phyloP scores from a whole-genome alignment of 2,113 vertebrate genomes.

The Python bivittatus region DNA sequence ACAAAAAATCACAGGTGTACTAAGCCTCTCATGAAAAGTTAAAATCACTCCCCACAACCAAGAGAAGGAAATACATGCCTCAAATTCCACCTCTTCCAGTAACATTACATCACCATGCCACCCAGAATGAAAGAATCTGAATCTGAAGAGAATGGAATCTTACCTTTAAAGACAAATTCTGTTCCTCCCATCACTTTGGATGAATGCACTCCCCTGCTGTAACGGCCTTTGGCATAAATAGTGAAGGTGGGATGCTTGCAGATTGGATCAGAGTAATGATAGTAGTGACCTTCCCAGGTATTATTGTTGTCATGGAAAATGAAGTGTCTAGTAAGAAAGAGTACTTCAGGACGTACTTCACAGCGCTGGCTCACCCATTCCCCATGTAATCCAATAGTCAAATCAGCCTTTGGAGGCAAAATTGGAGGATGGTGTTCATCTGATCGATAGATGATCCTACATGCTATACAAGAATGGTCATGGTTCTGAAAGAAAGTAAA shows the following conservation, averaged over 20 bases:
- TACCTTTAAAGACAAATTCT: slow-evolving; percentile 97
- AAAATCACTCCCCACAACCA: background rate
- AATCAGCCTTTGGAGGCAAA: slow-evolving; percentile 84
- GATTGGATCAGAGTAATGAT: slow-evolving; percentile 94
- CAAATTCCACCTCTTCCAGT: background rate
- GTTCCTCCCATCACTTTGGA: slow-evolving; percentile 88
- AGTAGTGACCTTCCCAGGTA: slow-evolving; percentile 97
- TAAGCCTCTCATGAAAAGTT: background rate
- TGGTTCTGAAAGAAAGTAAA: slow-evolving; percentile 92
- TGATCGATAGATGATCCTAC: slow-evolving; percentile 88
- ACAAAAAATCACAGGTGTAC: background rate
- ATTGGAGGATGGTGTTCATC: slow-evolving; percentile 90
- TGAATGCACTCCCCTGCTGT: slow-evolving; percentile 88
- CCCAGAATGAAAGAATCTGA: background rate
- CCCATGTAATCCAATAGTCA: slow-evolving; percentile 86
- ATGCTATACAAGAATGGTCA: slow-evolving; percentile 82
- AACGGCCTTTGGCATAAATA: slow-evolving; percentile 92
- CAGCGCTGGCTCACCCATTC: slow-evolving; percentile 97
- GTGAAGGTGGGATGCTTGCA: slow-evolving; percentile 96
- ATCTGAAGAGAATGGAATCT: background rate
- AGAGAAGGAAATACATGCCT: background rate
- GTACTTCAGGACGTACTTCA: slow-evolving; percentile 92
- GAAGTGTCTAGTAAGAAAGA: slow-evolving; percentile 96
- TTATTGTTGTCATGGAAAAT: slow-evolving; percentile 93
- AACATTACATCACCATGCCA: background rate